These are phyloP conservation scores for Vireo altiloquus DNA, from an alignment of 2,113 vertebrate genomes.

Conservation along the genomic window DNA sequence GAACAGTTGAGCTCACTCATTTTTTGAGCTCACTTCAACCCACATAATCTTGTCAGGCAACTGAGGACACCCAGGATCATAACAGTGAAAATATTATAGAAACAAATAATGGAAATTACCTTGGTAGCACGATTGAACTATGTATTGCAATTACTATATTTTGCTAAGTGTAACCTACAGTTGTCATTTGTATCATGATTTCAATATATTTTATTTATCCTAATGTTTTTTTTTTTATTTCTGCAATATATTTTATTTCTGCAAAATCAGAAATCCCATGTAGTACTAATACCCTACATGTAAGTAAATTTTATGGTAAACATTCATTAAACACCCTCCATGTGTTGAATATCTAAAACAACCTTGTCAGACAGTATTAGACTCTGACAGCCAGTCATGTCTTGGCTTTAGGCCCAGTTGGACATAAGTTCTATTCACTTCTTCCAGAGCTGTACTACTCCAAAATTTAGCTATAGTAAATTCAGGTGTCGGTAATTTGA, in stretches of 20 bases:
- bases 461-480: neutral
- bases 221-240: neutral
- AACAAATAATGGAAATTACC: rapidly evolving
- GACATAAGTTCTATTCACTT: neutral
- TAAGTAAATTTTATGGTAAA: neutral
- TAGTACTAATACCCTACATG: neutral
- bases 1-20: no score
- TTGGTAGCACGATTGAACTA: neutral
- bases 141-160: neutral
- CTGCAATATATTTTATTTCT: neutral
- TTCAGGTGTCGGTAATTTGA: neutral
- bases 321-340: neutral
- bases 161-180: neutral
- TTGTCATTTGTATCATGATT: neutral
- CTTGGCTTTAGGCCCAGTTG: neutral
- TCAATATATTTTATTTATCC: neutral
- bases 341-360: neutral
- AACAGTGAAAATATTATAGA: neutral
- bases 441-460: neutral
- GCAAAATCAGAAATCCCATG: neutral
- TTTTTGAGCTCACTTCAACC: neutral
- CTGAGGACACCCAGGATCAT: neutral
- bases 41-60: neutral
- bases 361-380: neutral
- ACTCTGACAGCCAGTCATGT: neutral